Conservation (phyloP, 2,113 vertebrate species). For the Platysteira castanea region DNA sequence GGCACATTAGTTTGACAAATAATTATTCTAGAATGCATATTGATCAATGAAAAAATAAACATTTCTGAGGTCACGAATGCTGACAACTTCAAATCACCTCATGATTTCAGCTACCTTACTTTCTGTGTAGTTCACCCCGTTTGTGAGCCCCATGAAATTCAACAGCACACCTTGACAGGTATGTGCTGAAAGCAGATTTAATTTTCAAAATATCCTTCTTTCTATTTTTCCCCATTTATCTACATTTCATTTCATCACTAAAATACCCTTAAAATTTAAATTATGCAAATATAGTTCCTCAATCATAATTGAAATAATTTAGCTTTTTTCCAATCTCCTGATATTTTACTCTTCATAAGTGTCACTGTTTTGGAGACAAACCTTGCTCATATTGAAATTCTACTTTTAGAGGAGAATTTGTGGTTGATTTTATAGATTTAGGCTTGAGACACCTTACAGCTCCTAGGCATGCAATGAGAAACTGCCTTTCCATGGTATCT, state of each 20-base stretch:
- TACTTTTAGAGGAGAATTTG: not conserved
- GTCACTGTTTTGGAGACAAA: not conserved
- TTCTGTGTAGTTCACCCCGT: not conserved
- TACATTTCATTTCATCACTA: not conserved
- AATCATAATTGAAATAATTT: not conserved
- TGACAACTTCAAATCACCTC: not conserved
- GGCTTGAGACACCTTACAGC: not conserved
- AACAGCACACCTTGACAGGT: not conserved
- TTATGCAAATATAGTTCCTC: not conserved
- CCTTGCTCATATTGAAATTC: not conserved
- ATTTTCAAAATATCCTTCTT: not conserved
- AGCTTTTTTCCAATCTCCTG: not conserved
- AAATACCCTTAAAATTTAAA: not conserved
- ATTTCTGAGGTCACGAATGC: not conserved
- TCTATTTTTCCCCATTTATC: not conserved
- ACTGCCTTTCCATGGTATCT: not conserved
- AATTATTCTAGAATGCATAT: slow-evolving; percentile 7
- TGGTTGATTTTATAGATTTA: not conserved
- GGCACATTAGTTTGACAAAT: slow-evolving; percentile 19
- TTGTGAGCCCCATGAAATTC: not conserved
- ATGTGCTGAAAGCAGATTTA: not conserved
- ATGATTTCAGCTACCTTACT: not conserved
- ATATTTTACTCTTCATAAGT: not conserved
- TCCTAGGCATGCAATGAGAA: not conserved
- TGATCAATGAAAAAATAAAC: slow-evolving; percentile 54